Evolutionary conservation across 2,113 vertebrate genomes (phyloP).

Genomic region (Xyliphius kryptos): DNA sequence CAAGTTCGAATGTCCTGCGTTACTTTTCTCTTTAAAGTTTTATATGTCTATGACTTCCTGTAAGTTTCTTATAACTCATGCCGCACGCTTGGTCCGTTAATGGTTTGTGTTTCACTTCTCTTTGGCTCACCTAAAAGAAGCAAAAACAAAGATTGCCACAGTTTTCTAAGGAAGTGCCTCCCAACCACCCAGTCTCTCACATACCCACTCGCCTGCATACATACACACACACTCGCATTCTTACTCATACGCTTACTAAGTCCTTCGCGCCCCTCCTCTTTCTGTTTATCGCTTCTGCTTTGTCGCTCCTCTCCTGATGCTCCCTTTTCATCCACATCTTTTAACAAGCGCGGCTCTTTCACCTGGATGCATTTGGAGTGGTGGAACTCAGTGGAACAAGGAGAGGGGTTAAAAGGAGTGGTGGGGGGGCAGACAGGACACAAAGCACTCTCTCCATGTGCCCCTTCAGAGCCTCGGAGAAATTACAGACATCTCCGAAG

Average conservation of each 20-base stretch:
- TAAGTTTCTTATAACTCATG: not conserved
- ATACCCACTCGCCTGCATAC: too few species aligned
- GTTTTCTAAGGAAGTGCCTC: too few species aligned
- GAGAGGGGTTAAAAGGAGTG: constrained; percentile 25
- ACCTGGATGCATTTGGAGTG: constrained; percentile 49
- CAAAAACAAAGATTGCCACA: too few species aligned
- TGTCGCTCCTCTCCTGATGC: not conserved
- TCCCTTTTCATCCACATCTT: not conserved
- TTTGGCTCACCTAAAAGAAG: constrained; percentile 31
- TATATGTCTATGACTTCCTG: constrained; percentile 15
- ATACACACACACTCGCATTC: constrained; percentile 7
- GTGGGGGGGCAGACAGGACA: constrained; percentile 42
- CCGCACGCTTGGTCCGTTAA: constrained; percentile 1
- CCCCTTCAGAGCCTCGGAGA: constrained; percentile 63
- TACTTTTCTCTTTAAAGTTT: too few species aligned
- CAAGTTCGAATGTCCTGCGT: too few species aligned
- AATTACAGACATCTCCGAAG: constrained; percentile 60
- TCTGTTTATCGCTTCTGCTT: too few species aligned
- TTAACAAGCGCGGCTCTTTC: not conserved
- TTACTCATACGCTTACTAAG: not conserved
- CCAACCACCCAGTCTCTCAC: too few species aligned
- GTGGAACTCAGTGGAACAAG: constrained; percentile 59
- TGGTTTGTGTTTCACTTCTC: constrained; percentile 36
- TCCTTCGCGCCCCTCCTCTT: constrained; percentile 1
- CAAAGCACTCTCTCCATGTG: constrained; percentile 62